Percentiles rank a stretch among this genome's conserved stretches.
phyloP scores from a whole-genome alignment of 2,888 invertebrate species.

The Drosophila prolongata region DNA sequence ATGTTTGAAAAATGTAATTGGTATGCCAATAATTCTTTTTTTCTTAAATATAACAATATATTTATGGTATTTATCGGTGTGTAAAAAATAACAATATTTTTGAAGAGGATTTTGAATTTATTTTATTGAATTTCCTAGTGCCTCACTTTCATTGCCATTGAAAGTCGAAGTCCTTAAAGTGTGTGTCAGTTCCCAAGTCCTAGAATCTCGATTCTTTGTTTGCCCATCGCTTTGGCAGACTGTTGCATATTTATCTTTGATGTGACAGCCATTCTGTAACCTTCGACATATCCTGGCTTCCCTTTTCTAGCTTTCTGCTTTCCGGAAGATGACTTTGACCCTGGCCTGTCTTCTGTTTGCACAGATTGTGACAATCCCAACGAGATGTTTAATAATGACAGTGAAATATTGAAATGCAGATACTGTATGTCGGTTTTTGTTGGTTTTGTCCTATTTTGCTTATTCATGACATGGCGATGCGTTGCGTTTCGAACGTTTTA shows the following conservation, averaged over 20 bases:
- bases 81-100: neutral
- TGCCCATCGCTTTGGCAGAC: slow-evolving; percentile 17
- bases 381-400: slow-evolving; percentile 56
- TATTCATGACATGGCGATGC: slow-evolving; percentile 51
- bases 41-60: no score
- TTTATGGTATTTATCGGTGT: no score
- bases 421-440: slow-evolving; percentile 34
- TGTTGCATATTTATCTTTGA: slow-evolving; percentile 42
- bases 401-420: slow-evolving; percentile 50
- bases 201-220: slow-evolving; percentile 2
- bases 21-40: no score
- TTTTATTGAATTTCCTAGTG: neutral
- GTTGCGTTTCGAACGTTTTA: slow-evolving; percentile 26
- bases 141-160: neutral
- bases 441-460: slow-evolving; percentile 46
- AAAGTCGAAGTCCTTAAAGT: neutral
- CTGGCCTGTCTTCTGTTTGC: slow-evolving; percentile 40
- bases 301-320: slow-evolving; percentile 14
- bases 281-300: slow-evolving; percentile 31
- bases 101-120: neutral
- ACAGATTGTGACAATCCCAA: slow-evolving; percentile 47
- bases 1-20: no score
- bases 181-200: neutral
- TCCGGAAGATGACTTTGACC: slow-evolving; percentile 58
- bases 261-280: slow-evolving; percentile 29